Evolutionary conservation across 2,888 invertebrate genomes (phyloP).

Genomic region (Hirudinaria manillensis): DNA sequence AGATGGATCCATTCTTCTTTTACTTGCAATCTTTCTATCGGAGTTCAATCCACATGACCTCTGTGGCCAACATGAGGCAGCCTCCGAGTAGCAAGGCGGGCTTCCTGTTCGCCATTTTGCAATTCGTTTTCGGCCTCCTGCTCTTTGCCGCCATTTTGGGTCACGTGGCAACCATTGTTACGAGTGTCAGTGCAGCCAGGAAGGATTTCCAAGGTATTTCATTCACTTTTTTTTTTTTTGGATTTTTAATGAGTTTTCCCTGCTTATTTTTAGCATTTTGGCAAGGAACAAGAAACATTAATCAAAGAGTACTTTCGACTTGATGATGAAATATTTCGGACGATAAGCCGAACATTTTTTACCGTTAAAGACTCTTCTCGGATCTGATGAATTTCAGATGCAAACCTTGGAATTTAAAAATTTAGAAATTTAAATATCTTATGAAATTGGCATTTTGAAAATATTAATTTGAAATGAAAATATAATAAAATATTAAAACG

Average conservation of each 20-base stretch:
- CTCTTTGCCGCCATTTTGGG: slow-evolving; percentile 93
- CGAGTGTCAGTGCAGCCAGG: slow-evolving; percentile 88
- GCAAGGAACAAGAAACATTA: too few species aligned
- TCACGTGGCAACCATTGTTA: slow-evolving; percentile 95
- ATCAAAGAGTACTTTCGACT: too few species aligned
- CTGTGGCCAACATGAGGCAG: slow-evolving; percentile 87
- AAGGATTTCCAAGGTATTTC: slow-evolving; percentile 92
- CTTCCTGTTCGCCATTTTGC: slow-evolving; percentile 88
- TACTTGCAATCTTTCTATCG: slow-evolving; percentile 28
- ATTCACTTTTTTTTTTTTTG: background rate
- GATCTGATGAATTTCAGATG: too few species aligned
- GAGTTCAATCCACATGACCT: slow-evolving; percentile 64
- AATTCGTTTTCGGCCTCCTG: slow-evolving; percentile 85
- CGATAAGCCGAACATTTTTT: too few species aligned
- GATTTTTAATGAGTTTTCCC: background rate
- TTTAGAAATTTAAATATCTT: too few species aligned
- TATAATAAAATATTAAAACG: too few species aligned
- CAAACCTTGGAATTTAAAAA: too few species aligned
- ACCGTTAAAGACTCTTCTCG: too few species aligned
- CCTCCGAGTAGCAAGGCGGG: slow-evolving; percentile 89
- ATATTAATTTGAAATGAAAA: too few species aligned
- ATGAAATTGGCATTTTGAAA: too few species aligned
- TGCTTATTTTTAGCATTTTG: background rate
- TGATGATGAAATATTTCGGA: too few species aligned
- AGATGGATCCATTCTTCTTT: slow-evolving; percentile 2